These are phyloP conservation scores for Erinaceus europaeus DNA, from an alignment of 2,113 vertebrate species.

Conservation along the genomic window DNA sequence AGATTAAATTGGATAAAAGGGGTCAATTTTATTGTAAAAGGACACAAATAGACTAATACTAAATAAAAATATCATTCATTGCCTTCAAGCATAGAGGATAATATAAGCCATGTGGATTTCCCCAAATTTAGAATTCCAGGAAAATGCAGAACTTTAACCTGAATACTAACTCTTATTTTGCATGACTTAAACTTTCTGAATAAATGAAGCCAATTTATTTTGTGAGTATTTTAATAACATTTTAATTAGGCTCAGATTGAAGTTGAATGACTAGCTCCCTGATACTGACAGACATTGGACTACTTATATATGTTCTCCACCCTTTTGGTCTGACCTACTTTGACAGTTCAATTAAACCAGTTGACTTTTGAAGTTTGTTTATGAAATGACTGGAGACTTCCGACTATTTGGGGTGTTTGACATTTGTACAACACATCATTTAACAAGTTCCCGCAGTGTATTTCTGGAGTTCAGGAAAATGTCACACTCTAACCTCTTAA, in stretches of 20 bases:
- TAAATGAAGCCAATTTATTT: conserved; percentile 57
- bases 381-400: not conserved
- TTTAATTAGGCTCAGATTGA: conserved; percentile 56
- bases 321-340: conserved; percentile 50
- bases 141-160: not conserved
- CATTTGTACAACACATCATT: conserved; percentile 24
- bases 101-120: not conserved
- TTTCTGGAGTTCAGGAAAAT: conserved; percentile 34
- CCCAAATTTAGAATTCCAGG: not conserved
- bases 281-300: conserved; percentile 34
- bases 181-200: not conserved
- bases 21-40: no score
- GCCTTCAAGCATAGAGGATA: not conserved
- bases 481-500: not conserved
- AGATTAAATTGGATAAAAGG: no score
- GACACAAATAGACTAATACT: not conserved
- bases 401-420: conserved; percentile 20
- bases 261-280: conserved; percentile 37
- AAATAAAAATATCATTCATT: not conserved
- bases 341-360: conserved; percentile 53
- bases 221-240: conserved; percentile 54
- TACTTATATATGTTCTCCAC: conserved; percentile 37
- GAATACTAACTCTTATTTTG: not conserved
- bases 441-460: not conserved
- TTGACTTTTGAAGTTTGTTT: conserved; percentile 58